Conservation (phyloP, 2,113 vertebrate species). For the Martes martes region DNA sequence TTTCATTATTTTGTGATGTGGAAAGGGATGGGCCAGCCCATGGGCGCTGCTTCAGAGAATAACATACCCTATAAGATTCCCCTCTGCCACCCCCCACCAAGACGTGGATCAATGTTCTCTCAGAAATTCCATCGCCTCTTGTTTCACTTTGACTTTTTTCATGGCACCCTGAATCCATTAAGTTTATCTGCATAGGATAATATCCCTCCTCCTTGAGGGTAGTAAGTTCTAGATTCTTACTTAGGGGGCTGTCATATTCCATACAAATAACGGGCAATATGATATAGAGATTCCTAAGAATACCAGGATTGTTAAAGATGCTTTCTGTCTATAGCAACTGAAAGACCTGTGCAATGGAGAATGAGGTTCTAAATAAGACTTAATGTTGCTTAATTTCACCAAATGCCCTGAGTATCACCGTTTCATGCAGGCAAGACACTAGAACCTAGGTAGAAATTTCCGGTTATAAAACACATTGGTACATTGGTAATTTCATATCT, state of each 20-base stretch:
- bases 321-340: not conserved
- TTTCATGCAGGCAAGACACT: not conserved
- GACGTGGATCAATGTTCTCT: not conserved
- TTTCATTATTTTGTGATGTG: not conserved
- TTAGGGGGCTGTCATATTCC: not conserved
- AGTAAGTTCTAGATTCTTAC: not conserved
- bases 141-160: not conserved
- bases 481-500: not conserved
- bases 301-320: not conserved
- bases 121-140: not conserved
- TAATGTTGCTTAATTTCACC: not conserved
- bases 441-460: not conserved
- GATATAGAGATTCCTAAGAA: not conserved
- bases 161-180: not conserved
- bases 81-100: not conserved
- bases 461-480: not conserved
- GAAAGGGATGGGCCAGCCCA: not conserved
- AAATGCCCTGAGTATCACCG: not conserved
- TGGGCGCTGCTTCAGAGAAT: not conserved
- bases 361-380: not conserved
- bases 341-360: not conserved
- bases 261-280: not conserved
- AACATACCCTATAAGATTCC: not conserved
- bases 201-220: not conserved
- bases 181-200: not conserved